A percentile compares a stretch with the other conserved stretches of the same genome.
Evolutionary conservation across 1,140 invertebrate genomes (phyloP).

Genomic region (Galleria mellonella): DNA sequence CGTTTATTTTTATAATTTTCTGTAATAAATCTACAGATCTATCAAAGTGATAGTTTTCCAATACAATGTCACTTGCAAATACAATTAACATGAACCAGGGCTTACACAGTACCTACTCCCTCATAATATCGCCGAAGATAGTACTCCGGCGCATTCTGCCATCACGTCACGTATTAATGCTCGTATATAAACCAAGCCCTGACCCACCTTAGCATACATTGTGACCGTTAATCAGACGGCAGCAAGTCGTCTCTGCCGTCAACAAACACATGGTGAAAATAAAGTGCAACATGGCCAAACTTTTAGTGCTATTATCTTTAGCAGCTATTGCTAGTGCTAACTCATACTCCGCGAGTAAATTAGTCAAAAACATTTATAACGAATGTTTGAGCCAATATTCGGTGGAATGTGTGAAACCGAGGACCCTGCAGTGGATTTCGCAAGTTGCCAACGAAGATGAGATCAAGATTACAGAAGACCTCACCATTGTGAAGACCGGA

Average conservation of each 20-base stretch:
- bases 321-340: slow-evolving; percentile 47
- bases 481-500: slow-evolving; percentile 80
- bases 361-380: slow-evolving; percentile 78
- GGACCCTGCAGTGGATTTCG: slow-evolving; percentile 82
- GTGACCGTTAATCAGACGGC: slow-evolving; percentile 56
- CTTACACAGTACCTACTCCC: too few relatives aligned
- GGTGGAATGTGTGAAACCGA: slow-evolving; percentile 83
- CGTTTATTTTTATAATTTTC: background rate
- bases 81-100: slow-evolving; percentile 53
- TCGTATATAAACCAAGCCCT: slow-evolving; percentile 73
- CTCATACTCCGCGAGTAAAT: slow-evolving; percentile 72
- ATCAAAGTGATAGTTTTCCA: slow-evolving; percentile 32
- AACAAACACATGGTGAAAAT: slow-evolving; percentile 26
- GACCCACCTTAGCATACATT: slow-evolving; percentile 64
- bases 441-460: slow-evolving; percentile 79
- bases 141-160: slow-evolving; percentile 42
- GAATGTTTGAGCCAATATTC: slow-evolving; percentile 79
- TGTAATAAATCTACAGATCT: background rate
- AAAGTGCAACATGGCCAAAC: slow-evolving; percentile 58
- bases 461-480: slow-evolving; percentile 82
- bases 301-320: slow-evolving; percentile 54
- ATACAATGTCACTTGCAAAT: slow-evolving; percentile 29
- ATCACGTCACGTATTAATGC: slow-evolving; percentile 70
- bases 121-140: slow-evolving; percentile 26
- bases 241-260: slow-evolving; percentile 58